A percentile compares a stretch with the other conserved stretches of the same genome.
Evolutionary conservation across 2,113 vertebrate species (phyloP).

Genomic region (Stictonetta naevosa): DNA sequence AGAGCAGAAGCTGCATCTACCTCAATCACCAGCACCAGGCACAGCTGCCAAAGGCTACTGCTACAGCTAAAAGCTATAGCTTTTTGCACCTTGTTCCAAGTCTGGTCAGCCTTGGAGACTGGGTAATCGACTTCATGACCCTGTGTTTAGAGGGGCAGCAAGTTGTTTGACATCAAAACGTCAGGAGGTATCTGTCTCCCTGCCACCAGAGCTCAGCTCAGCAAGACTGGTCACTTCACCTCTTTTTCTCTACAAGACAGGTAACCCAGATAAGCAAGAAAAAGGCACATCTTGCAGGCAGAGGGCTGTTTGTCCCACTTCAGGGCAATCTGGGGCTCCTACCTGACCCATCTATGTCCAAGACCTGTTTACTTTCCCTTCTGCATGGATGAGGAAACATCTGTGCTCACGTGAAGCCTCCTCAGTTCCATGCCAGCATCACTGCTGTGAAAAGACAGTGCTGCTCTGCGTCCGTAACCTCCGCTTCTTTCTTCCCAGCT

Average conservation of each 20-base stretch:
- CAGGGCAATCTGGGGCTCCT: neutral
- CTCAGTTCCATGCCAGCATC: neutral
- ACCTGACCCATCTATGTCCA: neutral
- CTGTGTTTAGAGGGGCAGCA: rapidly evolving
- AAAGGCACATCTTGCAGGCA: neutral
- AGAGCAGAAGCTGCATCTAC: neutral
- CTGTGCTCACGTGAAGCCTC: rapidly evolving
- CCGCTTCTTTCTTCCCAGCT: neutral
- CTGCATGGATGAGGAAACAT: neutral
- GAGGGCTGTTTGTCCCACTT: neutral
- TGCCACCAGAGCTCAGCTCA: neutral
- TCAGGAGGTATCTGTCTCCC: neutral
- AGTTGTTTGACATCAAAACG: neutral
- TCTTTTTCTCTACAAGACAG: neutral
- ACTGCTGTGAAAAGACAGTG: neutral
- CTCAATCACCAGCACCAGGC: neutral
- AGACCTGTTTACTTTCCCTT: neutral
- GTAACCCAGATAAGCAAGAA: neutral
- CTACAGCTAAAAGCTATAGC: neutral
- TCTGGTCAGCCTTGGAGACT: neutral
- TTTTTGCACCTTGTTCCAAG: neutral
- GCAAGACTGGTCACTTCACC: neutral
- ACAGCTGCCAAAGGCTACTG: neutral
- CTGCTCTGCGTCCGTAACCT: neutral
- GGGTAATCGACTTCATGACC: neutral